A percentile compares a stretch with the other conserved stretches of the same genome.
These are phyloP conservation scores for Chloropsis cyanopogon DNA, from an alignment of 2,113 vertebrate species.

Conservation along the genomic window DNA sequence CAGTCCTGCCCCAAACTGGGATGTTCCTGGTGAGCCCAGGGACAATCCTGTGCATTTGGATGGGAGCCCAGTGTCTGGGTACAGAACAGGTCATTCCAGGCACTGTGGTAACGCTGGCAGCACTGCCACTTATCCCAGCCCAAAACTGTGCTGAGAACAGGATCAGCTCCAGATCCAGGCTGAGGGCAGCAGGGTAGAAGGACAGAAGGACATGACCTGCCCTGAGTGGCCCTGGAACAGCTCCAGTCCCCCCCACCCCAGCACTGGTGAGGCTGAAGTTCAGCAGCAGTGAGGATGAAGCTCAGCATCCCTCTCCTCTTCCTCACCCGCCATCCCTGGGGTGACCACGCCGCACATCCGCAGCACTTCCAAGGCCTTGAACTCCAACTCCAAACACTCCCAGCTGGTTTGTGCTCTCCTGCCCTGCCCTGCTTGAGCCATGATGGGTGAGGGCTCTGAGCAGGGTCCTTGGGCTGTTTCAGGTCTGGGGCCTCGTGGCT, in stretches of 20 bases:
- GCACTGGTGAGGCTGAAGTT: too few relatives aligned
- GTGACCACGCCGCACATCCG: rapidly evolving
- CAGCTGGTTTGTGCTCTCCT: not conserved
- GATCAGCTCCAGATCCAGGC: not conserved
- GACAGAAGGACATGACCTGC: not conserved
- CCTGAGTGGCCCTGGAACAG: not conserved
- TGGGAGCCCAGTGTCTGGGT: not conserved
- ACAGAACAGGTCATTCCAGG: not conserved
- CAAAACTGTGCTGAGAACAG: not conserved
- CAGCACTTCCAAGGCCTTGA: not conserved
- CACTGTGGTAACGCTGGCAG: not conserved
- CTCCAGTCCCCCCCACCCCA: not conserved
- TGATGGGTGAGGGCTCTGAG: not conserved
- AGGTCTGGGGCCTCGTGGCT: not conserved
- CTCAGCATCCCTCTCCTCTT: not conserved
- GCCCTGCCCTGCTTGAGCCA: not conserved
- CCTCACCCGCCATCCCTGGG: not conserved
- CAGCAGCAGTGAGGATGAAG: too few relatives aligned
- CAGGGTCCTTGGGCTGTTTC: rapidly evolving
- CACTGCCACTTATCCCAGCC: not conserved
- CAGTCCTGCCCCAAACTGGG: not conserved
- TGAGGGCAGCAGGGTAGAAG: not conserved
- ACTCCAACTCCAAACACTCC: not conserved
- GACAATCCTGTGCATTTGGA: not conserved
- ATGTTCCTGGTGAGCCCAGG: not conserved